These are phyloP conservation scores for Odobenus rosmarus DNA, from an alignment of 2,113 vertebrate genomes.

Conservation along the genomic window DNA sequence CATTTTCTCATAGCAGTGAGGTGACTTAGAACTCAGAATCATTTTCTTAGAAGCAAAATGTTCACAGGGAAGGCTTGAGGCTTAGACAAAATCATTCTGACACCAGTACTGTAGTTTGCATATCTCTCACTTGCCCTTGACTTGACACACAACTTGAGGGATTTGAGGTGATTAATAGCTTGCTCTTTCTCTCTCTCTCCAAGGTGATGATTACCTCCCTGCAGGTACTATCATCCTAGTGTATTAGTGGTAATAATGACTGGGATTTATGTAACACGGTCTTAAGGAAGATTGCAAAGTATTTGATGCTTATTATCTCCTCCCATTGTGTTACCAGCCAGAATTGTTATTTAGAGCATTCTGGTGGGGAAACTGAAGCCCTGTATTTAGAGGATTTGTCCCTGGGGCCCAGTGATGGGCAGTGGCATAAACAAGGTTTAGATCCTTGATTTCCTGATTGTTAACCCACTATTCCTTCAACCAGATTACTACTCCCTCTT, in stretches of 20 bases:
- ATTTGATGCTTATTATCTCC: background rate
- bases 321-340: slow-evolving; percentile 12
- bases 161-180: background rate
- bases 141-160: background rate
- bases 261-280: background rate
- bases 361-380: background rate
- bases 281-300: slow-evolving; percentile 3
- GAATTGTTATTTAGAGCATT: background rate
- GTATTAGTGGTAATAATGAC: background rate
- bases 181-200: background rate
- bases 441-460: background rate
- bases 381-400: background rate
- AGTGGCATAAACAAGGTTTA: background rate
- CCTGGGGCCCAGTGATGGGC: background rate
- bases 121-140: background rate
- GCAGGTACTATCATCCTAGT: background rate
- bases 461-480: background rate
- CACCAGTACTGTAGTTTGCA: background rate
- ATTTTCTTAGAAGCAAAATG: background rate
- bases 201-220: background rate
- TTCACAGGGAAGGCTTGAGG: background rate
- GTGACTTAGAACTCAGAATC: background rate
- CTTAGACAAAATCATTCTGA: background rate
- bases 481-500: background rate
- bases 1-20: background rate